These are phyloP conservation scores for Mimachlamys varia DNA, from an alignment of 2,888 invertebrate genomes.

Conservation along the genomic window DNA sequence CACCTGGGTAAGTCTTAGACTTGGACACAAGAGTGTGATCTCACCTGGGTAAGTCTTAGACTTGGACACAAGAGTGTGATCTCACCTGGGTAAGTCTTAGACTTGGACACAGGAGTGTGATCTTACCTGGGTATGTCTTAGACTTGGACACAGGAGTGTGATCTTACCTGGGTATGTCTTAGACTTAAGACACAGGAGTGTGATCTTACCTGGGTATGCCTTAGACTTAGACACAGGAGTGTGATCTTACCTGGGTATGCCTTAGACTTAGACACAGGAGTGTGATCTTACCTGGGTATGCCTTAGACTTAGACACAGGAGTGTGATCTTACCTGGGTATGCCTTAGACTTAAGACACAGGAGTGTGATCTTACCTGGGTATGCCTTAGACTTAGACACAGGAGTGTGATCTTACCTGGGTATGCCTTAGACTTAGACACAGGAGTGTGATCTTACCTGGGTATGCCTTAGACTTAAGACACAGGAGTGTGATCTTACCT, in stretches of 20 bases:
- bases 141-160: no score
- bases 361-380: not conserved
- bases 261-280: not conserved
- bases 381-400: constrained; percentile 10
- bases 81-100: constrained; percentile 48
- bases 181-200: not conserved
- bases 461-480: constrained; percentile 5
- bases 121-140: no score
- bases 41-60: constrained; percentile 3
- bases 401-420: not conserved
- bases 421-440: constrained; percentile 18
- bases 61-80: not conserved
- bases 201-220: constrained; percentile 24
- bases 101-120: not conserved
- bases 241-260: no score
- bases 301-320: constrained; percentile 60
- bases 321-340: constrained; percentile 66
- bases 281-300: constrained; percentile 67
- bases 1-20: not conserved
- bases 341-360: constrained; percentile 60
- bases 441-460: not conserved
- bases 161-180: no score
- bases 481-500: not conserved
- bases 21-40: not conserved
- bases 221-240: no score